These are phyloP conservation scores for Formicarius rufipectus DNA, from an alignment of 2,113 vertebrate species.

Conservation along the genomic window DNA sequence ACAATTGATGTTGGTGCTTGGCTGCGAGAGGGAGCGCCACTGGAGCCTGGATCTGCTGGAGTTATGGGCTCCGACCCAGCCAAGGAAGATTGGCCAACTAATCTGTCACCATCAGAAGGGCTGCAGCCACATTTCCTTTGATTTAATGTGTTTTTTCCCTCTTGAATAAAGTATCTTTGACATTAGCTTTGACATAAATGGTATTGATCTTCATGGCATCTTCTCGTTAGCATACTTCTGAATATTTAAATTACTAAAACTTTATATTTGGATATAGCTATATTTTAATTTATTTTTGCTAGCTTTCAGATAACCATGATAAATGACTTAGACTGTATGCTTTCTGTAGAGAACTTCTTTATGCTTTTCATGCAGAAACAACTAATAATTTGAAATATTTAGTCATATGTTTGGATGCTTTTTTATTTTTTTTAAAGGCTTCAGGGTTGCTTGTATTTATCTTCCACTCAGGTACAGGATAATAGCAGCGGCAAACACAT, in stretches of 20 bases:
- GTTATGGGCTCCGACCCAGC: not conserved
- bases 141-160: not conserved
- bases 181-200: constrained; percentile 36
- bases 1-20: accelerated
- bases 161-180: constrained; percentile 28
- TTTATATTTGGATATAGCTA: constrained; percentile 3
- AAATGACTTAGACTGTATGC: constrained; percentile 49
- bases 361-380: constrained; percentile 53
- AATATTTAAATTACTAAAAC: constrained; percentile 26
- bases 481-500: constrained; percentile 90
- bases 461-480: constrained; percentile 70
- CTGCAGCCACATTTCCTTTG: not conserved
- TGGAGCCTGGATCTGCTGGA: not conserved
- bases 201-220: constrained; percentile 20
- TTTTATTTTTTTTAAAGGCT: constrained; percentile 55
- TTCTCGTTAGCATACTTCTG: constrained; percentile 4
- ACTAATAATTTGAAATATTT: constrained; percentile 41
- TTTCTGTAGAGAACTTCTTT: constrained; percentile 50
- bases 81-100: not conserved
- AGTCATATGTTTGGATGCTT: constrained; percentile 46
- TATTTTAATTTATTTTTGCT: not conserved
- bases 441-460: not conserved
- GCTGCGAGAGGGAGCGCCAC: not conserved
- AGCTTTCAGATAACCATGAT: constrained; percentile 33
- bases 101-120: not conserved